A percentile compares a stretch with the other conserved stretches of the same genome.
Evolutionary conservation across 2,113 vertebrate species (phyloP).

Genomic region (Cichladusa arquata): DNA sequence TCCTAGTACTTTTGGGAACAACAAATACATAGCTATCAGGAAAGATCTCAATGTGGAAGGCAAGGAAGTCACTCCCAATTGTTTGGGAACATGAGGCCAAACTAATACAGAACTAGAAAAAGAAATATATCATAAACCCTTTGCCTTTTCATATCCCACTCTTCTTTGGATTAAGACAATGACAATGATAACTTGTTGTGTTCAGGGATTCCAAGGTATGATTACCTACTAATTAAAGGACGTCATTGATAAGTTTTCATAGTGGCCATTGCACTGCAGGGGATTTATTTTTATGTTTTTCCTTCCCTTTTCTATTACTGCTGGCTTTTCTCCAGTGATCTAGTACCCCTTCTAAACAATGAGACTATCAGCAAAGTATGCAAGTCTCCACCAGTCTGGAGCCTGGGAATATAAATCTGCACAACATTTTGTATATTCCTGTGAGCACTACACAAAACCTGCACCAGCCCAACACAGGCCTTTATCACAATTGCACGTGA

Average conservation of each 20-base stretch:
- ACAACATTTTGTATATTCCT: constrained; percentile 4
- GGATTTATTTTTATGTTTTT: not conserved
- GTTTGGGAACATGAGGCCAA: not conserved
- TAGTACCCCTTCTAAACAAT: constrained; percentile 48
- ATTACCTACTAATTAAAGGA: not conserved
- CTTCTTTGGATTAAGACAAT: not conserved
- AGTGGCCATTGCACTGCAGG: not conserved
- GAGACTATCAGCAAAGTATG: constrained; percentile 9
- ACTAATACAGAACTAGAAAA: not conserved
- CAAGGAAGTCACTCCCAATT: constrained; percentile 61
- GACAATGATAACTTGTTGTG: not conserved
- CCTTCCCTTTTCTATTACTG: not conserved
- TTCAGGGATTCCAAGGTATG: not conserved
- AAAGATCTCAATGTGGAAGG: constrained; percentile 29
- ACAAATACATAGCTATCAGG: constrained; percentile 36
- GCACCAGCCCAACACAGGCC: not conserved
- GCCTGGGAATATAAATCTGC: constrained; percentile 41
- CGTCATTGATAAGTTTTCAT: not conserved
- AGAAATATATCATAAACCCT: not conserved
- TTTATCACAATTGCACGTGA: not conserved
- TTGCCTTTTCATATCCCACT: not conserved
- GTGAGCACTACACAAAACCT: not conserved
- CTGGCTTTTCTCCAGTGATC: constrained; percentile 45
- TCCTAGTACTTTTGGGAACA: not conserved
- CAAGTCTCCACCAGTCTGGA: constrained; percentile 37